Conservation (phyloP, 2,113 vertebrate species). For the Pipa parva region DNA sequence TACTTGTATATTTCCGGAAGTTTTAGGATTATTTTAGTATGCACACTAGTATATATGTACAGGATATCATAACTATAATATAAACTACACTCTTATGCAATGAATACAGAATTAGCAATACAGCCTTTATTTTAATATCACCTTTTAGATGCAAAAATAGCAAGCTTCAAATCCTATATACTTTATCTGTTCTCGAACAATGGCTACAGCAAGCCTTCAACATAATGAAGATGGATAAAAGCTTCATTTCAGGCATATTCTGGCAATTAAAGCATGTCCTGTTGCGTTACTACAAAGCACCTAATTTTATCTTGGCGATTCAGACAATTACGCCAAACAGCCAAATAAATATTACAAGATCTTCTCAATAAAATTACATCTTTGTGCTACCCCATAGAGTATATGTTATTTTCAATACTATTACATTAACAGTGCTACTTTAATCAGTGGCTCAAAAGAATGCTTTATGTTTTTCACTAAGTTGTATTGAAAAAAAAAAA, state of each 20-base stretch:
- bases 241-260: slow-evolving; percentile 9
- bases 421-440: slow-evolving; percentile 29
- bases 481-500: no score
- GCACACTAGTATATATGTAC: no score
- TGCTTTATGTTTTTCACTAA: slow-evolving; percentile 18
- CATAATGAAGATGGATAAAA: slow-evolving; percentile 1
- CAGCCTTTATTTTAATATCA: not conserved
- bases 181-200: not conserved
- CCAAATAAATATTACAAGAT: slow-evolving; percentile 24
- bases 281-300: slow-evolving; percentile 31
- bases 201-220: not conserved
- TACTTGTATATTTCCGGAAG: no score
- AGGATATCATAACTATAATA: no score
- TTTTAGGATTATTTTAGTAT: no score
- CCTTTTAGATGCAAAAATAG: not conserved
- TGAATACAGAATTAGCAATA: not conserved
- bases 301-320: slow-evolving; percentile 41
- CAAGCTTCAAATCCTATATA: not conserved
- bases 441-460: slow-evolving; percentile 39
- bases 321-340: slow-evolving; percentile 42
- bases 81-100: no score
- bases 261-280: not conserved
- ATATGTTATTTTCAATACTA: slow-evolving; percentile 36
- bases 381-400: slow-evolving; percentile 16
- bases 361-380: slow-evolving; percentile 20